phyloP scores from a whole-genome alignment of 2,888 invertebrate species.

The Hemistola chrysoprasaria region DNA sequence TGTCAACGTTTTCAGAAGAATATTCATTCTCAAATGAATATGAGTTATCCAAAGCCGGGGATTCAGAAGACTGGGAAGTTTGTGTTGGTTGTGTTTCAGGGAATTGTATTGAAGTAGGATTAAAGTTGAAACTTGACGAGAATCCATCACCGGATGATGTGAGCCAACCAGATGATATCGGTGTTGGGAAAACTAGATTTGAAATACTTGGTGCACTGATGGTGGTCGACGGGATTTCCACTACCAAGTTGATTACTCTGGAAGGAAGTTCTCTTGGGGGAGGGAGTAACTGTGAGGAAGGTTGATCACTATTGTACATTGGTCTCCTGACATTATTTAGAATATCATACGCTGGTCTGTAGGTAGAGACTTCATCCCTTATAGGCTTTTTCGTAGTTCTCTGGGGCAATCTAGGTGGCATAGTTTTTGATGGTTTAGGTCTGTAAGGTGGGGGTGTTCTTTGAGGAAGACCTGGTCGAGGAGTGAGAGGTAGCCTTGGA shows the following conservation, averaged over 20 bases:
- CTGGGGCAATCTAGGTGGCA: slow-evolving; percentile 52
- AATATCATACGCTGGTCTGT: slow-evolving; percentile 64
- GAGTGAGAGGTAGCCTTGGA: slow-evolving; percentile 50
- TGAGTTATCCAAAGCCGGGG: slow-evolving; percentile 47
- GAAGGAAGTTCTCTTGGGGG: slow-evolving; percentile 60
- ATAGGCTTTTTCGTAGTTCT: slow-evolving; percentile 60
- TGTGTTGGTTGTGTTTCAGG: slow-evolving; percentile 47
- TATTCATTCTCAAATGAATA: slow-evolving; percentile 54
- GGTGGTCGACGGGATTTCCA: slow-evolving; percentile 41
- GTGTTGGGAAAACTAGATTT: slow-evolving; percentile 67
- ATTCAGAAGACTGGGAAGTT: slow-evolving; percentile 35
- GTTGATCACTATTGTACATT: slow-evolving; percentile 56
- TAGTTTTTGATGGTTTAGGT: slow-evolving; percentile 59
- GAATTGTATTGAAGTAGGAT: slow-evolving; percentile 59
- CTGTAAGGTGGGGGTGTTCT: slow-evolving; percentile 62
- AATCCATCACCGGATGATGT: slow-evolving; percentile 71
- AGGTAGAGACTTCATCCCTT: slow-evolving; percentile 67
- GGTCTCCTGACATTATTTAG: slow-evolving; percentile 66
- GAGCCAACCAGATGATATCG: slow-evolving; percentile 70
- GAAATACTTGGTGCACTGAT: slow-evolving; percentile 39
- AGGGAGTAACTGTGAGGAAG: slow-evolving; percentile 65
- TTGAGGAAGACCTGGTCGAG: slow-evolving; percentile 53
- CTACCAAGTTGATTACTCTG: slow-evolving; percentile 38
- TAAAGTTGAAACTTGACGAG: slow-evolving; percentile 67
- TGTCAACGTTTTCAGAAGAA: slow-evolving; percentile 50